Evolutionary conservation across 2,113 vertebrate species (phyloP), one percentile per base, ranked within the genome.

Genomic region (Falcunculus frontatus): DNA sequence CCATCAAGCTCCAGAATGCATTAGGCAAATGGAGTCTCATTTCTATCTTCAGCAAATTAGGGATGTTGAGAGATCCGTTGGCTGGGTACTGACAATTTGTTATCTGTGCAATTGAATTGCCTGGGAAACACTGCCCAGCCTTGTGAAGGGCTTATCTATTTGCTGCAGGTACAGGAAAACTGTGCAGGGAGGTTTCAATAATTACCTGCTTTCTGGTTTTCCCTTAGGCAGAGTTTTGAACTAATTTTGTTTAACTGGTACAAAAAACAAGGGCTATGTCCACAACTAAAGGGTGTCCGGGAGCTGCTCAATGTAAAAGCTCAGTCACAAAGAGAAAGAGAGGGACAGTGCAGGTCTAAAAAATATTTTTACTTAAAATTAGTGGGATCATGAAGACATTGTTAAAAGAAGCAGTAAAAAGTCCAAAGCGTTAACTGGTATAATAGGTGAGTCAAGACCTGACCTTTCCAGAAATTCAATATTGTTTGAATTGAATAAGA

Each of bases 21-120:
- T 97, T 93, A 97, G 84, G 70, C 88, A 97, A 97, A 95, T 76
- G 56, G 42, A 84, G 46, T 57, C 60, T 88, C 85, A 18, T 95
- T 96, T 95, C 93, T 89, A 92, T 95, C 93, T 84, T 64, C 90
- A 91, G 88, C 60, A 95, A 96, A 97, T 93, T 97, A 88, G 55
- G 59, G 37, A 87, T 74, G 47, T 63, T 95, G 94, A 95, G 89
- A 97, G 89, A 92, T 93, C 82, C 0, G 2, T 41, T 92, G 80
- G 81, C 88, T 82, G 72, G 78, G 41, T 65, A 76, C 80, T 62
- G 53, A 62, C 57, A 33, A 53, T 94, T 95, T 68, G 62, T 93
- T 94, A 96, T 84, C 78, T 93, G 47, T 69, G 50, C 59, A 89
- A 64, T 89, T 95, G 91, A 90, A 70, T 90, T 96, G 95, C 50